Conservation (phyloP, 2,113 vertebrate species). For the Petroica traversi region DNA sequence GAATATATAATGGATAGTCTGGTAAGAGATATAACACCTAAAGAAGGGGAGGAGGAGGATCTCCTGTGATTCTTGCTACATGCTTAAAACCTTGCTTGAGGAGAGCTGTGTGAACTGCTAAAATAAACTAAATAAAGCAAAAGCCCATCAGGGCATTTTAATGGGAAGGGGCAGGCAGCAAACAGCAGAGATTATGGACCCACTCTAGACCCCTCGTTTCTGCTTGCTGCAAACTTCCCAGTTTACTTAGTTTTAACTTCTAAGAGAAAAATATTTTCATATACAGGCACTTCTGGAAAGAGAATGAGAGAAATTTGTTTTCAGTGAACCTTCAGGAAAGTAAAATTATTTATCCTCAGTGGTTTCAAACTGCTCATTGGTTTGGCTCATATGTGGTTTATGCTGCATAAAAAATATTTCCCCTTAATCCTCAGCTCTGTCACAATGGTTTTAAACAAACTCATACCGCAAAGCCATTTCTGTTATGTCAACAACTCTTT, state of each 20-base stretch:
- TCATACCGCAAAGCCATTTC: neutral
- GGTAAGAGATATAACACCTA: neutral
- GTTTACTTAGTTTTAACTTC: slow-evolving; percentile 37
- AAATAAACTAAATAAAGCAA: slow-evolving; percentile 68
- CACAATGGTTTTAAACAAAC: slow-evolving; percentile 48
- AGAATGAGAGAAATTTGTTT: slow-evolving; percentile 6
- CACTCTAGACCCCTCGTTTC: slow-evolving; percentile 38
- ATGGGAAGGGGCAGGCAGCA: slow-evolving; percentile 57
- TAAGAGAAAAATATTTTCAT: slow-evolving; percentile 39
- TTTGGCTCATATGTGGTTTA: slow-evolving; percentile 18
- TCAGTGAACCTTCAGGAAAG: neutral
- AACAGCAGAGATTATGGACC: slow-evolving; percentile 28
- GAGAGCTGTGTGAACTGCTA: slow-evolving; percentile 16
- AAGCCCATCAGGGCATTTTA: slow-evolving; percentile 59
- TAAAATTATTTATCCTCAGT: neutral
- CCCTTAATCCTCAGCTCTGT: neutral
- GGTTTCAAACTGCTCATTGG: slow-evolving; percentile 13
- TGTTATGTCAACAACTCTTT: slow-evolving; percentile 2
- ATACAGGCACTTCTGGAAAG: neutral
- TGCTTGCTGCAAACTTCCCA: slow-evolving; percentile 44
- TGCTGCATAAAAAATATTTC: neutral
- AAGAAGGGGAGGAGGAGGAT: neutral
- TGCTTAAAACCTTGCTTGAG: slow-evolving; percentile 6
- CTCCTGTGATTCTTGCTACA: neutral
- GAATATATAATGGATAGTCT: neutral